A percentile compares a stretch with the other conserved stretches of the same genome.
These are phyloP conservation scores for Decapterus maruadsi DNA, from an alignment of 2,797 vertebrate species.

Conservation along the genomic window DNA sequence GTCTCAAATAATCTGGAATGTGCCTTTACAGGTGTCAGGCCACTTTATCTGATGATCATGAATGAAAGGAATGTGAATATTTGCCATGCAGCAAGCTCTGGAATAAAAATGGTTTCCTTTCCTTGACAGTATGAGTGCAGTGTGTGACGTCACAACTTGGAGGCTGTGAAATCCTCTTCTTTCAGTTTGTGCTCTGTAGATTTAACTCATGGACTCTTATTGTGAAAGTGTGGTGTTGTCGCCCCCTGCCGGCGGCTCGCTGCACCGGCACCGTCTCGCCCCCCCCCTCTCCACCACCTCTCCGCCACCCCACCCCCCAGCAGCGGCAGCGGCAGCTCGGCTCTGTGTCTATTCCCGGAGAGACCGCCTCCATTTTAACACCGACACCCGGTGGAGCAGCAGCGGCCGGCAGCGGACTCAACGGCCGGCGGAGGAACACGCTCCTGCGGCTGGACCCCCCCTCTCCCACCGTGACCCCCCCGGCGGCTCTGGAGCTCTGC, in stretches of 20 bases:
- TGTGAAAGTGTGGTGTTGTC: slow-evolving; percentile 24
- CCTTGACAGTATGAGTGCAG: no score
- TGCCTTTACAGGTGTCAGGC: no score
- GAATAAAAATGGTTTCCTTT: no score
- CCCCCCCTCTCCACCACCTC: neutral
- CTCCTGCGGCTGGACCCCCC: neutral
- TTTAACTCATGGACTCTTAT: no score
- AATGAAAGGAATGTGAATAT: no score
- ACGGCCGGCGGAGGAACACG: slow-evolving; percentile 31
- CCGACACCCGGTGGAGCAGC: slow-evolving; percentile 40
- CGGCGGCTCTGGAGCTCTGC: neutral
- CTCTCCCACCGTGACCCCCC: neutral
- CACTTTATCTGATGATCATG: no score
- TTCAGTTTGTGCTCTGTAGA: no score
- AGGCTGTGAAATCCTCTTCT: no score
- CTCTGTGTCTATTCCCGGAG: slow-evolving; percentile 28
- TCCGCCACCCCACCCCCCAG: neutral
- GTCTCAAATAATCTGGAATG: no score
- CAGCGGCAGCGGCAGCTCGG: slow-evolving; percentile 27
- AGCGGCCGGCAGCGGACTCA: slow-evolving; percentile 18
- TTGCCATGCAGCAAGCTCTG: no score
- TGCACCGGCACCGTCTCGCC: neutral
- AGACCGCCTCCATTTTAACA: slow-evolving; percentile 70
- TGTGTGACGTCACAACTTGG: no score
- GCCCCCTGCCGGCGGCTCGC: slow-evolving; percentile 31